Conservation (phyloP, 2,797 vertebrate species). For the Gallinago nigripennis region DNA sequence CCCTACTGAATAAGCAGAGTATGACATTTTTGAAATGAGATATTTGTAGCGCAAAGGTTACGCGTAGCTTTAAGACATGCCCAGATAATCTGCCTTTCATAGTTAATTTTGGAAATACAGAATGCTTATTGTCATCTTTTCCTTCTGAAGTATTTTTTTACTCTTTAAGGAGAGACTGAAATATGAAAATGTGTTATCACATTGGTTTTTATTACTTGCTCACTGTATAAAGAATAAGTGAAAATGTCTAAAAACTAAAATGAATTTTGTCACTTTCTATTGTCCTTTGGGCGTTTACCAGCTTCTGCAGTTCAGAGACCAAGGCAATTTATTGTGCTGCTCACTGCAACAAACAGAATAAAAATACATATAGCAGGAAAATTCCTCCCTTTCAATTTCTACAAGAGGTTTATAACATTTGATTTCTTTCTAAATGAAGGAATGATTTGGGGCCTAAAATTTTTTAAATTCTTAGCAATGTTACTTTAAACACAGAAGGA, state of each 20-base stretch:
- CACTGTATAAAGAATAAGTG: neutral
- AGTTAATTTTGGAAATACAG: slow-evolving; percentile 63
- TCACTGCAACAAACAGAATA: neutral
- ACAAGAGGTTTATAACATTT: neutral
- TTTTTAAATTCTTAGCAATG: neutral
- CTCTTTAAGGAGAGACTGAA: slow-evolving; percentile 24
- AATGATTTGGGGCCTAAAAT: neutral
- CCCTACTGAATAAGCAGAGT: slow-evolving; percentile 53
- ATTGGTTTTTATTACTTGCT: neutral
- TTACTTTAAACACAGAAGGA: neutral
- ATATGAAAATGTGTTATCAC: slow-evolving; percentile 2
- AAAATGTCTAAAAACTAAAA: neutral
- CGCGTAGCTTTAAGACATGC: slow-evolving; percentile 58
- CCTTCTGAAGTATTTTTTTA: neutral
- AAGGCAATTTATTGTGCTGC: neutral
- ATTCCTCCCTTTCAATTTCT: neutral
- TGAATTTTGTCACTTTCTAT: neutral
- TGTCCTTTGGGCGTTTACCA: neutral
- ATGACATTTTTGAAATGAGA: slow-evolving; percentile 72
- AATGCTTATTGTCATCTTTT: slow-evolving; percentile 24
- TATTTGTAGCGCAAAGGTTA: slow-evolving; percentile 73
- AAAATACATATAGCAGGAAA: neutral
- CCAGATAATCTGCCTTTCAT: slow-evolving; percentile 43
- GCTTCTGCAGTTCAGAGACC: neutral
- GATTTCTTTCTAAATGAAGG: neutral